These are phyloP conservation scores for Octopus sinensis DNA, from an alignment of 1,140 invertebrate species.

Conservation along the genomic window DNA sequence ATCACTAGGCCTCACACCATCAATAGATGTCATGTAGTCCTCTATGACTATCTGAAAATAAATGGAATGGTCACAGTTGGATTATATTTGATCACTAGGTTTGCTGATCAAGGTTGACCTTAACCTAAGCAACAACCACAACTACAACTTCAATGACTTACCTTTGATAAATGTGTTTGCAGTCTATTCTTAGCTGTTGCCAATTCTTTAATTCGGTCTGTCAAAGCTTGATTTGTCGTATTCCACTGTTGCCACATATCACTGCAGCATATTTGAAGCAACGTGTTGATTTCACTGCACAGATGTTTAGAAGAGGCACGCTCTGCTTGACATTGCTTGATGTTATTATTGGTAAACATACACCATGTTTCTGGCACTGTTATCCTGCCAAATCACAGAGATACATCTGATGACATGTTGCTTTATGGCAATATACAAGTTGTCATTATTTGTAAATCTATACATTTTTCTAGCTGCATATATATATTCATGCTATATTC, in stretches of 20 bases:
- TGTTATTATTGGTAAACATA: conserved; percentile 77
- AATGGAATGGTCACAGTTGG: too few species aligned
- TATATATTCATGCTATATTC: too few species aligned
- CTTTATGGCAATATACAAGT: too few species aligned
- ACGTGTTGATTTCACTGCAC: conserved; percentile 73
- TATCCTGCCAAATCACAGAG: conserved; percentile 58
- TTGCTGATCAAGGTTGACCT: too few species aligned
- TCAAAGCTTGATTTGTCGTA: conserved; percentile 57
- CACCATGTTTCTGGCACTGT: conserved; percentile 84
- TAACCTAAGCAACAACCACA: too few species aligned
- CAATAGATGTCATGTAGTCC: too few species aligned
- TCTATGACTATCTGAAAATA: too few species aligned
- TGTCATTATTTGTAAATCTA: too few species aligned
- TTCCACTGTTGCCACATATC: conserved; percentile 90
- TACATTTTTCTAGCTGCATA: too few species aligned
- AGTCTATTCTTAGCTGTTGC: conserved; percentile 68
- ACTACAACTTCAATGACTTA: conserved; percentile 41
- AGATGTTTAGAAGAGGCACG: conserved; percentile 78
- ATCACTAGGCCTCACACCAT: too few species aligned
- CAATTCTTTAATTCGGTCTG: conserved; percentile 52
- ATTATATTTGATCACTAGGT: too few species aligned
- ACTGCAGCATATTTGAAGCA: conserved; percentile 76
- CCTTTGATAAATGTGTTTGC: conserved; percentile 79
- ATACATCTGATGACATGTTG: too few species aligned
- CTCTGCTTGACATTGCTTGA: conserved; percentile 81